These are phyloP conservation scores for Bombus confusus DNA, from an alignment of 1,140 invertebrate species.

Conservation along the genomic window DNA sequence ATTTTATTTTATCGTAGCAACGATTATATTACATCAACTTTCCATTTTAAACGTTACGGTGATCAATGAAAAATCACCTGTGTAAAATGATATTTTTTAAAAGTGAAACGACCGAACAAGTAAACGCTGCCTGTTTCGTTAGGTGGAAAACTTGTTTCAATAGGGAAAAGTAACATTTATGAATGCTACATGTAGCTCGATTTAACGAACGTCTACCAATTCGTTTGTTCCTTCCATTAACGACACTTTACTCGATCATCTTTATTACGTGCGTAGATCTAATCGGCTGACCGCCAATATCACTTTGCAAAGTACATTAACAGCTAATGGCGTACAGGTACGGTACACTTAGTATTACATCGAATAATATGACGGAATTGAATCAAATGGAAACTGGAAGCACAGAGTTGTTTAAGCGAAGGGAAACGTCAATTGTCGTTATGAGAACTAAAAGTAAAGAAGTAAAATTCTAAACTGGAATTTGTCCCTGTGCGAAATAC, in stretches of 20 bases:
- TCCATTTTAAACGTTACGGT: no score
- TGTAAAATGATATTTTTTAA: accelerated
- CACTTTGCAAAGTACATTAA: background rate
- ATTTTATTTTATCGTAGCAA: background rate
- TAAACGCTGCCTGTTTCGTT: accelerated
- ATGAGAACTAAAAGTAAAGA: no score
- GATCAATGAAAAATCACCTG: background rate
- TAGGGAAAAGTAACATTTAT: background rate
- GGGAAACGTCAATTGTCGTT: no score
- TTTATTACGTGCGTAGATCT: background rate
- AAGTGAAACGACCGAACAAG: background rate
- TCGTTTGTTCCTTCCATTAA: background rate
- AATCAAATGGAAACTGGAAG: background rate
- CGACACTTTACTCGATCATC: background rate
- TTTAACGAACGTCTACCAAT: background rate
- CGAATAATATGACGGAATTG: background rate
- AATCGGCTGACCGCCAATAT: background rate
- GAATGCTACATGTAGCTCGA: background rate
- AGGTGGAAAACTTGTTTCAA: background rate
- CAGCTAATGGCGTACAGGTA: background rate
- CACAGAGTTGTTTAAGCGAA: no score
- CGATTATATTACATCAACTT: no score
- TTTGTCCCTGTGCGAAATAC: no score
- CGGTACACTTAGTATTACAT: background rate
- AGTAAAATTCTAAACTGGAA: no score